Evolutionary conservation across 2,797 vertebrate species (phyloP).

Genomic region (Eidolon dupreanum): DNA sequence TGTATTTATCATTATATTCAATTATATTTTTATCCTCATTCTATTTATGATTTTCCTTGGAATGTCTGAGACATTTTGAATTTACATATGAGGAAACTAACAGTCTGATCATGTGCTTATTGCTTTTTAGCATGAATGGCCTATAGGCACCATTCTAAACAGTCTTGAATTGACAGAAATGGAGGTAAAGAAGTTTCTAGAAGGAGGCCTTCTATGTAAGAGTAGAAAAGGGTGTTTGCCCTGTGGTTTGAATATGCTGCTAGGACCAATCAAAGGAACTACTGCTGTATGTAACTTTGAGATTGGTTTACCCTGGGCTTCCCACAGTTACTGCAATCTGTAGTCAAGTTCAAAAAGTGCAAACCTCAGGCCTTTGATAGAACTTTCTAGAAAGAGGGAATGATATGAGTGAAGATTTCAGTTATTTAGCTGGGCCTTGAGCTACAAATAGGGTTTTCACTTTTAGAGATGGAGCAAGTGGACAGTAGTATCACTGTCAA

Average conservation of each 20-base stretch:
- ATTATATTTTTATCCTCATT: constrained; percentile 8
- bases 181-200: not conserved
- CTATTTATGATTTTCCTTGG: constrained; percentile 1
- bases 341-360: constrained; percentile 4
- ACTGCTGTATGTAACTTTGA: not conserved
- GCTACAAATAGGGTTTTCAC: not conserved
- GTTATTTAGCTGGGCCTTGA: not conserved
- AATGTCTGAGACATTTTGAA: constrained; percentile 15
- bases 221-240: not conserved
- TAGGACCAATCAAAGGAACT: not conserved
- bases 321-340: not conserved
- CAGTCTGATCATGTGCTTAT: not conserved
- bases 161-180: not conserved
- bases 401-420: not conserved
- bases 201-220: not conserved
- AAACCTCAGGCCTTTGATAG: not conserved
- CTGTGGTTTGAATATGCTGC: not conserved
- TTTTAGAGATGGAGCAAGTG: not conserved
- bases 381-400: constrained; percentile 10
- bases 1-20: not conserved
- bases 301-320: constrained; percentile 1
- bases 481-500: not conserved
- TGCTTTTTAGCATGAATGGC: not conserved
- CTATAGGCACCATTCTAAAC: not conserved
- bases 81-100: constrained; percentile 22